Evolutionary conservation across 2,797 vertebrate genomes (phyloP).

Genomic region (Melanotaenia boesemani): DNA sequence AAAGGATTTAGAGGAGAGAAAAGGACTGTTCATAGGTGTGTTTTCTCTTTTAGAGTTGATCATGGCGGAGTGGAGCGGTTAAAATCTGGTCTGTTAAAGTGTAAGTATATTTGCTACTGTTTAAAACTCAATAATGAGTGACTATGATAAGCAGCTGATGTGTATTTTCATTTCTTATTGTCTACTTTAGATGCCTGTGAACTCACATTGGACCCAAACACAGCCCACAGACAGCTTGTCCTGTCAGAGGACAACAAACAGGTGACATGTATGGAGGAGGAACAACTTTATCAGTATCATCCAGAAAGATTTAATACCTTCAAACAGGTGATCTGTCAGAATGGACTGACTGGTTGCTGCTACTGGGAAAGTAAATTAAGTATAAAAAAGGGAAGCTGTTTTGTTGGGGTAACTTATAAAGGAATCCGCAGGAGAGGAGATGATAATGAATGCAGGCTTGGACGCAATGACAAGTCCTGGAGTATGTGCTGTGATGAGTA

Average conservation of each 20-base stretch:
- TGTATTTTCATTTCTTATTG: background rate
- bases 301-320: conserved; percentile 8
- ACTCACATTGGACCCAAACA: conserved; percentile 8
- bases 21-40: background rate
- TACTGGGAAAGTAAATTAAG: conserved; percentile 17
- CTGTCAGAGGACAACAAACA: conserved; percentile 15
- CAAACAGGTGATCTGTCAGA: conserved; percentile 20
- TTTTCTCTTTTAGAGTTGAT: background rate
- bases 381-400: fast-evolving
- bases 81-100: background rate
- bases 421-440: conserved; percentile 12
- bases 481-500: background rate
- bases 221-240: background rate
- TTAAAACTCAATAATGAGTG: background rate
- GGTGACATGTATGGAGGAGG: fast-evolving
- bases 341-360: conserved; percentile 12
- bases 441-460: background rate
- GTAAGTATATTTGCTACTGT: background rate
- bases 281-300: conserved; percentile 5
- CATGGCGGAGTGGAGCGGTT: background rate
- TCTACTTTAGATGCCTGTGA: background rate
- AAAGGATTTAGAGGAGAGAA: background rate
- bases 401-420: conserved; percentile 8
- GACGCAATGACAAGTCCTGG: background rate
- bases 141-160: background rate